These are phyloP conservation scores for Holothuria leucospilota DNA, from an alignment of 53 echinoderm and acorn worm genomes.

Conservation along the genomic window DNA sequence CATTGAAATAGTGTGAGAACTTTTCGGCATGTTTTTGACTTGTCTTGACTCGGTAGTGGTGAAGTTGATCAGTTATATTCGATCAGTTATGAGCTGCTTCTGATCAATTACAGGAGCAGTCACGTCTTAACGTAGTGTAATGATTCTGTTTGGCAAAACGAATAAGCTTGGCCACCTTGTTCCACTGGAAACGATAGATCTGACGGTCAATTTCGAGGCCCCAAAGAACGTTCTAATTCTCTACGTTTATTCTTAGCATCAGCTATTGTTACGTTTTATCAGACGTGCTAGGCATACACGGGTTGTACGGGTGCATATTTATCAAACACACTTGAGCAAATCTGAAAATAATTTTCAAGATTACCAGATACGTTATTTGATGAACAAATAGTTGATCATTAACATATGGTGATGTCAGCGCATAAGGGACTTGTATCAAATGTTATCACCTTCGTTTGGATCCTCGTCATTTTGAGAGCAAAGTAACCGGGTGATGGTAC, in stretches of 20 bases:
- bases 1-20: slow-evolving; percentile 3
- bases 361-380: slow-evolving; percentile 3
- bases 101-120: slow-evolving; percentile 3
- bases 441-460: not conserved
- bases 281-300: not conserved
- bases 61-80: not conserved
- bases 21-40: not conserved
- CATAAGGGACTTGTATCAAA: not conserved
- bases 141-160: slow-evolving; percentile 4
- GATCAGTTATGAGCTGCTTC: slow-evolving; percentile 1
- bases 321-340: not conserved
- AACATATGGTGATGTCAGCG: slow-evolving; percentile 1
- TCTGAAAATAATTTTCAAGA: not conserved
- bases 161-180: not conserved
- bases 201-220: slow-evolving; percentile 13
- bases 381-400: not conserved
- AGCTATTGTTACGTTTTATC: no score
- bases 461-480: slow-evolving; percentile 3
- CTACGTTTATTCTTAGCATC: not conserved
- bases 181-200: not conserved
- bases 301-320: slow-evolving; percentile 5
- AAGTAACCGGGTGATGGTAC: not conserved
- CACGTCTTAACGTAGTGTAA: not conserved
- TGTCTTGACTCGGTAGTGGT: not conserved
- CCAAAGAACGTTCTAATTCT: not conserved